Evolutionary conservation across 2,113 vertebrate species (phyloP), one percentile per base, ranked within the genome.

Genomic region (Spea multiplicata): DNA sequence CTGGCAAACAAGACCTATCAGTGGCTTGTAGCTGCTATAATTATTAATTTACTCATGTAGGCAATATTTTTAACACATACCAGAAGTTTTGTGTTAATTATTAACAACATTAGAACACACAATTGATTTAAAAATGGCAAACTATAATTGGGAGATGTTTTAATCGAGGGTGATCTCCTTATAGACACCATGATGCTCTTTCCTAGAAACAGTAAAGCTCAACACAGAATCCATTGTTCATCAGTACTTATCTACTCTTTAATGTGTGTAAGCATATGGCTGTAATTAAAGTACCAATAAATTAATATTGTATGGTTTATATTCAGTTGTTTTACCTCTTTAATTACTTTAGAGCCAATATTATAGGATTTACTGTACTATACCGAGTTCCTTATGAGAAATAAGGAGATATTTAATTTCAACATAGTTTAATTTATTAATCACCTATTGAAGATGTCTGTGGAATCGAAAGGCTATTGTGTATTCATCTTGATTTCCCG

Each of bases 151-250:
- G 16, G n/a, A 50, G 13, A 53, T 8, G 13, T 50, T 66, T 66
- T 16, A 74, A 65, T 65, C 50, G 46, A 52, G 17, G 17, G 16
- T 47, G 72, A 74, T 66, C 13, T 74, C 45, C 47, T 53, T 53
- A 16, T 7, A 49, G 17, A 66, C 48, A 47, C 16, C 49, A 52
- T 16, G 47, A 50, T 71, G 68, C n/a, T 3, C 5, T 5, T 65
- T 8, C 47, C 65, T 75, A 30, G 62, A 53, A 53, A 16, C 62
- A 52, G 17, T 66, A 75, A 75, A 53, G 48, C 48, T 72, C 17
- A 45, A 12, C 5, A 49, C 9, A 72, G 30, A 57, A 8, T 13
- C 8, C 52, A 72, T 57, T n/a, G n/a, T n/a, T n/a, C n/a, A n/a
- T n/a, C n/a, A 52, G 45, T 8, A 72, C 13, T 30, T 55, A 17